phyloP scores from a whole-genome alignment of 2,888 invertebrate species.

The Oxycera nigricornis region DNA sequence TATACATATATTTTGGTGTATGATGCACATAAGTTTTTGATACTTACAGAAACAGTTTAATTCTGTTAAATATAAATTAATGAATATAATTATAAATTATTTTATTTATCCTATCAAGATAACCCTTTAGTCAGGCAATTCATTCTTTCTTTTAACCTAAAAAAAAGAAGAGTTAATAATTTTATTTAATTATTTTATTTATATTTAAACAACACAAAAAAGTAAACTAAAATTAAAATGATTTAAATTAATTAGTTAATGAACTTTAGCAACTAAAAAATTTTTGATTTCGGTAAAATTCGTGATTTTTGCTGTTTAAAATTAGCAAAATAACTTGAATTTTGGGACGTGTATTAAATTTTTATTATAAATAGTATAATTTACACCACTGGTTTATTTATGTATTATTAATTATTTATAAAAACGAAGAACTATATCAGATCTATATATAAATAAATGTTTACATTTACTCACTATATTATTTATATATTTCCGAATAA shows the following conservation, averaged over 20 bases:
- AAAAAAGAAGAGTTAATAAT: not conserved
- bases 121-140: constrained; percentile 68
- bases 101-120: constrained; percentile 70
- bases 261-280: no score
- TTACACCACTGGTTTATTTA: not conserved
- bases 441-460: not conserved
- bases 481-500: not conserved
- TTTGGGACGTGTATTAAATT: no score
- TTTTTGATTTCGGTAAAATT: no score
- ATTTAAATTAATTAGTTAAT: no score
- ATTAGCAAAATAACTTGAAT: no score
- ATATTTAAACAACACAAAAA: not conserved
- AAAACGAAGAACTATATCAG: no score
- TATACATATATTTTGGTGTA: constrained; percentile 36
- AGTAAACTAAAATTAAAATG: not conserved
- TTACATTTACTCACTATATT: not conserved
- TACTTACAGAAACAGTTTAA: constrained; percentile 68
- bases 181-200: not conserved
- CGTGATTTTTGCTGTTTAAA: no score
- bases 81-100: constrained; percentile 54
- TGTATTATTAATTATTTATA: not conserved
- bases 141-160: constrained; percentile 51
- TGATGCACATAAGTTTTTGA: constrained; percentile 62
- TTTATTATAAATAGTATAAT: no score
- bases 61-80: constrained; percentile 66